A percentile compares a stretch with the other conserved stretches of the same genome.
Conservation (phyloP, 2,888 invertebrate species). For the Scaptomyza polygonia region DNA sequence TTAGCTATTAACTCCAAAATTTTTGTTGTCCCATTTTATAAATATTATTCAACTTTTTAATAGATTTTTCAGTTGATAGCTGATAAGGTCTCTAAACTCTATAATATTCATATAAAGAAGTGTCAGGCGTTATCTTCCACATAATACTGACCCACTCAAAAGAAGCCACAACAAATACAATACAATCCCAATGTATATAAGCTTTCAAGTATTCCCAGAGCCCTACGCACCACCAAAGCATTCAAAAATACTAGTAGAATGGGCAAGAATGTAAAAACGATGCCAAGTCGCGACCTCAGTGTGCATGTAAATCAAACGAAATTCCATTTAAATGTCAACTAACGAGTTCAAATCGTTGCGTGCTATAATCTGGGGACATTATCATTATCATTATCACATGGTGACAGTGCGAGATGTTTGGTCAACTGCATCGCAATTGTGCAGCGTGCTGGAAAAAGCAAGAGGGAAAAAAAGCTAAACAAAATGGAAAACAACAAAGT, state of each 20-base stretch:
- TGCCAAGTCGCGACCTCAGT: conserved; percentile 66
- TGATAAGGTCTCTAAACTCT: conserved; percentile 9
- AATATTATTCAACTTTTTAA: neutral
- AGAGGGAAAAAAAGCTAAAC: conserved; percentile 18
- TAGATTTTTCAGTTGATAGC: neutral
- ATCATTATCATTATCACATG: conserved; percentile 64
- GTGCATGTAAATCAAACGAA: conserved; percentile 72
- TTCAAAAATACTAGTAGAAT: neutral
- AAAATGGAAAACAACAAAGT: conserved; percentile 32
- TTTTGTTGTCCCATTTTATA: too few species aligned
- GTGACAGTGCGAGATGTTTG: conserved; percentile 37
- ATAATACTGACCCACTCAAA: conserved; percentile 5
- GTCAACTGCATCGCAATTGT: conserved; percentile 61
- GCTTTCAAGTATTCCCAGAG: conserved; percentile 2
- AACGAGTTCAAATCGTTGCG: conserved; percentile 76
- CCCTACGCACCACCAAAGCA: conserved; percentile 21
- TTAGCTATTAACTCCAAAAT: neutral
- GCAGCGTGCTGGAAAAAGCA: conserved; percentile 44
- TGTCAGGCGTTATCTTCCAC: conserved; percentile 3
- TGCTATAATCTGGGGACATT: conserved; percentile 75
- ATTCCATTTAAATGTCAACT: conserved; percentile 80
- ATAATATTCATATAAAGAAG: conserved; percentile 1
- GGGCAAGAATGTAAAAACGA: conserved; percentile 46
- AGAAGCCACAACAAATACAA: conserved; percentile 32
- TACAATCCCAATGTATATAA: conserved; percentile 4